Percentiles rank a stretch among this genome's conserved stretches.
Conservation (phyloP, 2,888 invertebrate genomes). For the Drosophila imparisetae region DNA sequence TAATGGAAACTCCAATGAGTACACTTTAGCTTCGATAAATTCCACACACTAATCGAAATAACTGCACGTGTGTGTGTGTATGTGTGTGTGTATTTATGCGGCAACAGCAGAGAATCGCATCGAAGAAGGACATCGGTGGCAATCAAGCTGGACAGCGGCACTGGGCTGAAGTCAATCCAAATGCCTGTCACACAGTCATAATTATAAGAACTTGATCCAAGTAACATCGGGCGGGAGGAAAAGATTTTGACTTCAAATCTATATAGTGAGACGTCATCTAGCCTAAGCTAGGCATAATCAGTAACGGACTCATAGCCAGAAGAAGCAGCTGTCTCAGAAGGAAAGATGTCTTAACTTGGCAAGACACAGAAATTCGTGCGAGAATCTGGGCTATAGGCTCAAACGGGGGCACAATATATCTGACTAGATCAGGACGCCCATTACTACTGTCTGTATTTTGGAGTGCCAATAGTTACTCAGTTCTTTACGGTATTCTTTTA, state of each 20-base stretch:
- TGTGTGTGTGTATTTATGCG: background rate
- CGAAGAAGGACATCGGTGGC: background rate
- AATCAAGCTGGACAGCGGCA: background rate
- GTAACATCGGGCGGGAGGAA: background rate
- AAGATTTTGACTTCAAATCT: too few species aligned
- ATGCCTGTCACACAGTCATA: background rate
- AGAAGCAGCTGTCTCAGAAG: too few species aligned
- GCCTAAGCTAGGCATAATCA: background rate
- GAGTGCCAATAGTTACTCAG: too few species aligned
- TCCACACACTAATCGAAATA: conserved; percentile 9
- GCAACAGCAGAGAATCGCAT: background rate
- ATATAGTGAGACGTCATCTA: background rate
- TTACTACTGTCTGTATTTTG: too few species aligned
- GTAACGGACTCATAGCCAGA: too few species aligned
- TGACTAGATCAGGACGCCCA: too few species aligned
- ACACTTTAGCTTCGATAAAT: conserved; percentile 19
- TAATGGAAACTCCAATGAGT: conserved; percentile 12
- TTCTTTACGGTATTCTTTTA: background rate
- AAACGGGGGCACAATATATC: too few species aligned
- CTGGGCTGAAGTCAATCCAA: background rate
- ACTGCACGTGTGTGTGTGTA: background rate
- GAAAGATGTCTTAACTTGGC: too few species aligned
- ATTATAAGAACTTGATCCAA: background rate
- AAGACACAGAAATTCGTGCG: too few species aligned
- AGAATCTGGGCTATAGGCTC: too few species aligned